These are phyloP conservation scores for Pseudoips prasinana DNA, from an alignment of 2,888 invertebrate species.

Conservation along the genomic window DNA sequence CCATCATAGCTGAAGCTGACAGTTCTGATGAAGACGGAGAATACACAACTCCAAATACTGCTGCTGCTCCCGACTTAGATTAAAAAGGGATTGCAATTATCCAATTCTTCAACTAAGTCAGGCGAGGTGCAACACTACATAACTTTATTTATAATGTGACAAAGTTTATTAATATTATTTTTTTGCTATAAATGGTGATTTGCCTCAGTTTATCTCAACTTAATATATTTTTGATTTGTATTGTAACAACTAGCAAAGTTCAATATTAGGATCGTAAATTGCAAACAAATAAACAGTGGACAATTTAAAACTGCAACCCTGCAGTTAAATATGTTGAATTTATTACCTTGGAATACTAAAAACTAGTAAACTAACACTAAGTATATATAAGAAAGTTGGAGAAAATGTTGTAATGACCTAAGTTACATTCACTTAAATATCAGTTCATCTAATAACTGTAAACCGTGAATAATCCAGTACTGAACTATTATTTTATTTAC, in stretches of 20 bases:
- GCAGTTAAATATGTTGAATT: no score
- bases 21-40: constrained; percentile 83
- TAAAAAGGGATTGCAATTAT: constrained; percentile 47
- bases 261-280: constrained; percentile 9
- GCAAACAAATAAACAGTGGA: no score
- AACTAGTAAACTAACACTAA: no score
- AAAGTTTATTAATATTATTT: constrained; percentile 15
- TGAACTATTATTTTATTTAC: no score
- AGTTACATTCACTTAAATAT: background rate
- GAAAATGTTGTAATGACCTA: no score
- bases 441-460: no score
- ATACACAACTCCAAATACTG: constrained; percentile 44
- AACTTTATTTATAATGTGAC: constrained; percentile 10
- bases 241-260: constrained; percentile 11
- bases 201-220: constrained; percentile 7
- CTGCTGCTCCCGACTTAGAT: constrained; percentile 75
- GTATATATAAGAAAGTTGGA: no score
- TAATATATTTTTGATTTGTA: constrained; percentile 4
- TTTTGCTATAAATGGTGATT: constrained; percentile 8
- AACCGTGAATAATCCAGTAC: no score
- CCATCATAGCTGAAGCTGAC: constrained; percentile 84
- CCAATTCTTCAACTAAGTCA: constrained; percentile 34
- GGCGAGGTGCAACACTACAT: constrained; percentile 11
- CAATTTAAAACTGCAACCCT: no score
- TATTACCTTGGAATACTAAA: no score